A percentile compares a stretch with the other conserved stretches of the same genome.
Evolutionary conservation across 2,888 invertebrate genomes (phyloP).

Genomic region (Heteromyza rotundicornis): DNA sequence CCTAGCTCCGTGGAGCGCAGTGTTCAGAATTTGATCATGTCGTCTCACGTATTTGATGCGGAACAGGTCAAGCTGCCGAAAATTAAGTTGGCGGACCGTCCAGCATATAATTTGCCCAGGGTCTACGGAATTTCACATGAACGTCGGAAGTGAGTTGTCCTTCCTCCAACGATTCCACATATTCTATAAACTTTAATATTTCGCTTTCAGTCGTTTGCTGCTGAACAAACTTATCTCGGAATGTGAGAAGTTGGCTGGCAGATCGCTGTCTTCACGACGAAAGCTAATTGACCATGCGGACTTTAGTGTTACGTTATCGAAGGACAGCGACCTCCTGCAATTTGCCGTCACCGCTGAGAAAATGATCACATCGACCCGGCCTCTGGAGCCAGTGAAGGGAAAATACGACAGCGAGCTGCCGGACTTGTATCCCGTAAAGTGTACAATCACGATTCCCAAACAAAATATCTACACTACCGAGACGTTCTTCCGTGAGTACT

Average conservation of each 20-base stretch:
- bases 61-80: constrained; percentile 80
- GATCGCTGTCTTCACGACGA: constrained; percentile 66
- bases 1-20: constrained; percentile 66
- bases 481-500: constrained; percentile 75
- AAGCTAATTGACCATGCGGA: constrained; percentile 68
- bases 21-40: constrained; percentile 70
- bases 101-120: constrained; percentile 75
- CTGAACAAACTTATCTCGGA: constrained; percentile 72
- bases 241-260: constrained; percentile 70
- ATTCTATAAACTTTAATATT: too few species aligned
- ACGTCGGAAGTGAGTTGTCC: constrained; percentile 75
- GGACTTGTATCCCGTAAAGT: constrained; percentile 76
- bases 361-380: constrained; percentile 70
- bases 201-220: constrained; percentile 69
- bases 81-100: constrained; percentile 72
- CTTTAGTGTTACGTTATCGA: constrained; percentile 68
- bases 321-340: constrained; percentile 69
- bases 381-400: constrained; percentile 66
- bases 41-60: constrained; percentile 77
- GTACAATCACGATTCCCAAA: constrained; percentile 66
- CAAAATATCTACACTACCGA: constrained; percentile 70
- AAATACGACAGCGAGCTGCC: constrained; percentile 69
- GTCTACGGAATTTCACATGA: constrained; percentile 76
- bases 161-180: too few species aligned
- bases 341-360: constrained; percentile 72